Conservation (phyloP, 1,140 invertebrate species). For the Musca vetustissima region DNA sequence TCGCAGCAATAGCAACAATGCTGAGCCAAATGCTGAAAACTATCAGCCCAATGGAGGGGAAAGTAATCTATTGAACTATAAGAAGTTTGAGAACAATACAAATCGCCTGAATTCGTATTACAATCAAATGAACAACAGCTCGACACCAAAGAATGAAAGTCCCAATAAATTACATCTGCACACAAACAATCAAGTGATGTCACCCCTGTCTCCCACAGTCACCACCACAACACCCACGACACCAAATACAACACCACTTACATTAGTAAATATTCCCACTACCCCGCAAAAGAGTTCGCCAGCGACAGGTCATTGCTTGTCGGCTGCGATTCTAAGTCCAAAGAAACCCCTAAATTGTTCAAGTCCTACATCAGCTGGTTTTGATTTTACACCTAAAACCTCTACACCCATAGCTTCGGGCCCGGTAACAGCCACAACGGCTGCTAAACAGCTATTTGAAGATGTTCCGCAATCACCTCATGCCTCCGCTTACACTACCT, state of each 20-base stretch:
- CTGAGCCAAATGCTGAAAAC: constrained; percentile 27
- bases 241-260: constrained; percentile 1
- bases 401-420: constrained; percentile 19
- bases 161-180: not conserved
- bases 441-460: not conserved
- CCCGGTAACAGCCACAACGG: not conserved
- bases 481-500: not conserved
- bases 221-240: constrained; percentile 17
- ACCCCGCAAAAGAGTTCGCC: constrained; percentile 8
- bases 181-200: not conserved
- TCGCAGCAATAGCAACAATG: constrained; percentile 22
- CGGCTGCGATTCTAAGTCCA: constrained; percentile 39
- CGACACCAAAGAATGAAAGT: constrained; percentile 36
- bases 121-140: constrained; percentile 35
- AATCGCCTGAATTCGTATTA: constrained; percentile 53
- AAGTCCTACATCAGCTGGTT: constrained; percentile 20
- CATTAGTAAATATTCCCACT: constrained; percentile 5
- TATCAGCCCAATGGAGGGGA: constrained; percentile 6
- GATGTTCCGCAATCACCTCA: not conserved
- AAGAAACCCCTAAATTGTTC: constrained; percentile 44
- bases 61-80: constrained; percentile 37
- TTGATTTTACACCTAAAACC: constrained; percentile 34
- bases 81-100: constrained; percentile 53
- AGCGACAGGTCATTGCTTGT: constrained; percentile 28
- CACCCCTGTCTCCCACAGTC: not conserved